Evolutionary conservation across 1,140 invertebrate species (phyloP).

Genomic region (Brachionus sp.): DNA sequence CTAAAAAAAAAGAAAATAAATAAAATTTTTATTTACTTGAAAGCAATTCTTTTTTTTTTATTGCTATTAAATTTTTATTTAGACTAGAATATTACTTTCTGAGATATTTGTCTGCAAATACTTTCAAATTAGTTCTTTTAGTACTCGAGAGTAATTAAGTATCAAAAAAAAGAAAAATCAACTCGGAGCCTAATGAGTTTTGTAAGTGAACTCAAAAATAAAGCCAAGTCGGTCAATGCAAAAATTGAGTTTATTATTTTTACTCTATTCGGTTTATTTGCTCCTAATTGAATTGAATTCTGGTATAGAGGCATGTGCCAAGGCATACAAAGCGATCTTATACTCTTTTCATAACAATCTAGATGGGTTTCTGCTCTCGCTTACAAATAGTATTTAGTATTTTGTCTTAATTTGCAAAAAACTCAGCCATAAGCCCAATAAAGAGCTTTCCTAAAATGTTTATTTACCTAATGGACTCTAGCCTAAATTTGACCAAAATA

Average conservation of each 20-base stretch:
- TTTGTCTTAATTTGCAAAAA: not conserved
- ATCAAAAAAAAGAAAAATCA: not conserved
- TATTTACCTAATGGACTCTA: not conserved
- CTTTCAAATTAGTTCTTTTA: not conserved
- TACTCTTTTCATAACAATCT: no score
- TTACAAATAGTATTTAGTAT: not conserved
- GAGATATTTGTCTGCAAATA: not conserved
- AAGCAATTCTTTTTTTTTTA: not conserved
- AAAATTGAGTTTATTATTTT: not conserved
- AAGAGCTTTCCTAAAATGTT: not conserved
- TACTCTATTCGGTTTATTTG: not conserved
- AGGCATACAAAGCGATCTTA: not conserved
- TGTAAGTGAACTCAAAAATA: not conserved
- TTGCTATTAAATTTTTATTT: not conserved
- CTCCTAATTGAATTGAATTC: not conserved
- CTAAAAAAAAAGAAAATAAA: not conserved
- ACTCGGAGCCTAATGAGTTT: not conserved
- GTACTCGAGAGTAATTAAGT: not conserved
- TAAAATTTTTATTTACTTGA: not conserved
- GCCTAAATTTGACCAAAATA: not conserved
- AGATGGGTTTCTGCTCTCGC: no score
- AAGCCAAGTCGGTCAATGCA: not conserved
- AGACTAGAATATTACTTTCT: not conserved
- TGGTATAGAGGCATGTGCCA: not conserved
- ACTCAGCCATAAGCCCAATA: not conserved